These are phyloP conservation scores for Rana temporaria DNA, from an alignment of 2,113 vertebrate genomes.

Conservation along the genomic window DNA sequence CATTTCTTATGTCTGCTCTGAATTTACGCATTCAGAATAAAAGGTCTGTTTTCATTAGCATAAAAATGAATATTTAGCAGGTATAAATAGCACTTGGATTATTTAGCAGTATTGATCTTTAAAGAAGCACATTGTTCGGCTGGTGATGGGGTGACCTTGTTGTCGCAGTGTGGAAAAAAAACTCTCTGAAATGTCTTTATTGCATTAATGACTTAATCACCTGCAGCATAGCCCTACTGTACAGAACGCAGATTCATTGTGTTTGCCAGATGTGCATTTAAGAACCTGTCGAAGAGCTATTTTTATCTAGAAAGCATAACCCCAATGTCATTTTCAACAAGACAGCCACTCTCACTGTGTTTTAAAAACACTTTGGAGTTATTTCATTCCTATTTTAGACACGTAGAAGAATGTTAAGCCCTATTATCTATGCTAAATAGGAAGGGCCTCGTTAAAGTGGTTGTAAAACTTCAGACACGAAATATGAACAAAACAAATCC, in stretches of 20 bases:
- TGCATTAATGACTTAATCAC: background rate
- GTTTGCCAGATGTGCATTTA: background rate
- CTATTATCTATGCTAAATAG: no score
- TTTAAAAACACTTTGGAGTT: no score
- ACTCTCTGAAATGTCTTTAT: slow-evolving; percentile 17
- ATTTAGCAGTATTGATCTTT: background rate
- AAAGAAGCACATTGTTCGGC: background rate
- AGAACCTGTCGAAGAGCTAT: no score
- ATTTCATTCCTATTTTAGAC: no score
- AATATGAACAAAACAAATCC: no score
- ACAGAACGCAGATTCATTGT: background rate
- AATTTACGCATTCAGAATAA: background rate
- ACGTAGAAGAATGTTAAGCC: no score
- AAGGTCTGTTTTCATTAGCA: background rate
- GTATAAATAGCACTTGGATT: background rate
- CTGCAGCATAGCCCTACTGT: background rate
- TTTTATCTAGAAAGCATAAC: no score
- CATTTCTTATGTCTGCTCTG: background rate
- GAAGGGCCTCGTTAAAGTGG: no score
- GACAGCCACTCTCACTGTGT: no score
- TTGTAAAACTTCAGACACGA: no score
- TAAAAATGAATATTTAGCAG: slow-evolving; percentile 12
- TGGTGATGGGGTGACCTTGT: background rate
- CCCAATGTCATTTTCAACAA: no score
- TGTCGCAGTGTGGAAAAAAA: background rate